Evolutionary conservation across 2,888 invertebrate species (phyloP), one percentile per base, ranked within the genome.

Genomic region (Drosophila peninsularis): DNA sequence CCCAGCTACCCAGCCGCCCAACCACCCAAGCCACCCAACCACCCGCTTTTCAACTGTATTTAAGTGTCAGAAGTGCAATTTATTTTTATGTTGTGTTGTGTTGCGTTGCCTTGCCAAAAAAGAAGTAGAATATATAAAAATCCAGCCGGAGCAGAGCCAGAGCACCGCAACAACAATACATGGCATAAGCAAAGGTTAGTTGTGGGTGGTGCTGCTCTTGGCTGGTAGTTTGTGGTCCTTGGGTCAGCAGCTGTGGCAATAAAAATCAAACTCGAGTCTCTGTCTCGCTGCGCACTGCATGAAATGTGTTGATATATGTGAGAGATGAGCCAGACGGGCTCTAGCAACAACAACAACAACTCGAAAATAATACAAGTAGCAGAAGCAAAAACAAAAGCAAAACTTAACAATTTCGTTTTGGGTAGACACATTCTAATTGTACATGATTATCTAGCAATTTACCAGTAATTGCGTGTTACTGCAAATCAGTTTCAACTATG

Each of bases 61-160:
- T 83, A 88, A 85, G 88, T 85, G 85, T 85, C 85, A 85, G 88
- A 86, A 85, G 85, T 88, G 88, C 88, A 85, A 85, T 86, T 86
- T 88, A 88, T 86, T 85, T 84, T 83, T 83, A 83, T 83, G 87
- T 83, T 83, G 82, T 84, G 27, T 30, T 30, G 27, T 30, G 81
- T 80, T 78, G 80, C 82, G 81, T 78, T 76, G 71, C 60, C 58
- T 63, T 63, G 72, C 67, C 78, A 78, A 83, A 75, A 64, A 21
- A 17, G 14, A 30, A 41, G 27, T 27, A 19, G 19, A 14, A 34
- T 50, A 50, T 27, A 54, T 56, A 56, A 53, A 71, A 65, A 42
- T 47, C 64, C 47, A 37, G 45, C 36, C 71, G 57, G 36, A 64
- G 63, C 79, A 68, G 45, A 62, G 21, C 41, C 17, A 17, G 24